phyloP scores from a whole-genome alignment of 2,113 vertebrate species.

The Galeopterus variegatus region DNA sequence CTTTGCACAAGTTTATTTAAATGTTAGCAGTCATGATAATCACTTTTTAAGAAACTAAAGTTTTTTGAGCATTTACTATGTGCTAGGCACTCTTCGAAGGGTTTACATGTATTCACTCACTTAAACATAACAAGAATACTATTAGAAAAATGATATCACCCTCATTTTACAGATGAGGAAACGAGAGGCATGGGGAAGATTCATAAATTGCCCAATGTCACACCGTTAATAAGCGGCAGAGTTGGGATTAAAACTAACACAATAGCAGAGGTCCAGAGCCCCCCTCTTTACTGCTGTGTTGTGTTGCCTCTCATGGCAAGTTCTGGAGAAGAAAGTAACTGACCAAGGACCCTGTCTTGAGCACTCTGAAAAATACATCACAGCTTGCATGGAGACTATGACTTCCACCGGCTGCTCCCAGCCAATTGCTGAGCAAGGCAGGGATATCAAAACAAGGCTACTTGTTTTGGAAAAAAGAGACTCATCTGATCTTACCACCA shows the following conservation, averaged over 20 bases:
- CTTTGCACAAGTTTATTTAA: not conserved
- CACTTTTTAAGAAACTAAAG: not conserved
- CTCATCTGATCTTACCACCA: not conserved
- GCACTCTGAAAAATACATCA: not conserved
- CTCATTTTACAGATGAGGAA: not conserved
- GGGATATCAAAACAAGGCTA: not conserved
- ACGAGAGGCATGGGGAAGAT: too few species aligned
- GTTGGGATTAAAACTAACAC: not conserved
- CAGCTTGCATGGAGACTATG: too few species aligned
- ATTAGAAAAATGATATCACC: too few species aligned
- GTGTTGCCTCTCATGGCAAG: not conserved
- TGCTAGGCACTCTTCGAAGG: too few species aligned
- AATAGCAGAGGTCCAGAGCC: too few species aligned
- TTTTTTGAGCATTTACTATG: too few species aligned
- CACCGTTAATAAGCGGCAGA: too few species aligned
- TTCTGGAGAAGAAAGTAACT: not conserved
- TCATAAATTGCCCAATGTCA: too few species aligned
- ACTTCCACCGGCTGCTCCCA: not conserved
- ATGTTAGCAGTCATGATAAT: not conserved
- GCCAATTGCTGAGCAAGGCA: not conserved
- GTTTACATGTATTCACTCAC: too few species aligned
- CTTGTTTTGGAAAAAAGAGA: not conserved
- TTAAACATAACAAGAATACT: too few species aligned
- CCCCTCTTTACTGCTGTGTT: not conserved
- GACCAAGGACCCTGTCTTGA: not conserved